phyloP scores from a whole-genome alignment of 2,888 invertebrate genomes.

The Perizoma flavofasciatum region DNA sequence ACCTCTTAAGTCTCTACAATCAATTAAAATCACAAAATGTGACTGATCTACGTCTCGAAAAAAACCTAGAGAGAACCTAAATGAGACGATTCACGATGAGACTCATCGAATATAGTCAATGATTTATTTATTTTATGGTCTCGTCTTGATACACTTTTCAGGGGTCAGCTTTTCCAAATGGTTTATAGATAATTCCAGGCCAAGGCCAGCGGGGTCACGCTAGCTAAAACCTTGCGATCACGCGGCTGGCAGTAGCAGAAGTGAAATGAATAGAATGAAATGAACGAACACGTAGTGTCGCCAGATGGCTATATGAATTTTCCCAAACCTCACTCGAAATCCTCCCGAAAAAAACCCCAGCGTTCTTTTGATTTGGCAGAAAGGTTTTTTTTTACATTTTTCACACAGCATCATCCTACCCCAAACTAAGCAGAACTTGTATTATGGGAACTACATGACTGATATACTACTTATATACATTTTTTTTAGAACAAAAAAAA shows the following conservation, averaged over 20 bases:
- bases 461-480: too few relatives aligned
- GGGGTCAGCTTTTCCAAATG: conserved; percentile 8
- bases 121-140: conserved; percentile 2
- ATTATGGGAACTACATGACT: too few relatives aligned
- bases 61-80: conserved; percentile 8
- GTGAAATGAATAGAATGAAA: conserved; percentile 30
- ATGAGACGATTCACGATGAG: background rate
- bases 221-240: conserved; percentile 36
- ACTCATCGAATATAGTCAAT: conserved; percentile 4
- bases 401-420: too few relatives aligned
- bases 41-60: conserved; percentile 14
- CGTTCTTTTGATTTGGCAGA: too few relatives aligned
- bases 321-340: too few relatives aligned
- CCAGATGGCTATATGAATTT: background rate
- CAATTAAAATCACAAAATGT: conserved; percentile 14
- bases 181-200: conserved; percentile 43
- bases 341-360: too few relatives aligned
- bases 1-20: conserved; percentile 48
- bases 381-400: too few relatives aligned
- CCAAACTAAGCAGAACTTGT: too few relatives aligned
- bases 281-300: background rate
- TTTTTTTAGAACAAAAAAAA: too few relatives aligned
- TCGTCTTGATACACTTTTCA: conserved; percentile 15
- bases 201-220: conserved; percentile 44
- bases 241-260: conserved; percentile 53